phyloP scores from a whole-genome alignment of 1,140 invertebrate species.

The Sogatella furcifera region DNA sequence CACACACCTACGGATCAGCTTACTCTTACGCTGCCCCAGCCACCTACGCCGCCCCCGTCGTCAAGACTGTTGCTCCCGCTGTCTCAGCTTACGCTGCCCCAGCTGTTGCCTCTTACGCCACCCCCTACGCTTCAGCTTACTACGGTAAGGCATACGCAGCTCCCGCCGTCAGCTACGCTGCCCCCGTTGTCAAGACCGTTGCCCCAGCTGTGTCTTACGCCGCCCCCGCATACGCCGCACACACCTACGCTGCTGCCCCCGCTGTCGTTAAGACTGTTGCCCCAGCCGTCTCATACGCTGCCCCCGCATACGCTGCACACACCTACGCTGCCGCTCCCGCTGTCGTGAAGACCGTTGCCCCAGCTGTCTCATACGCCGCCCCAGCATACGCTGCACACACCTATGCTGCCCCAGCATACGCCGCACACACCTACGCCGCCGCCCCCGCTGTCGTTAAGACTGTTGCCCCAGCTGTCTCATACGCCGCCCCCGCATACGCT shows the following conservation, averaged over 20 bases:
- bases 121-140: constrained; percentile 13
- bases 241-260: neutral
- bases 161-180: neutral
- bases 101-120: constrained; percentile 5
- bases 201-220: constrained; percentile 11
- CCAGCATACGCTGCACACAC: neutral
- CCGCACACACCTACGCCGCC: constrained; percentile 9
- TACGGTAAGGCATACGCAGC: constrained; percentile 13
- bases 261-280: constrained; percentile 6
- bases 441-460: neutral
- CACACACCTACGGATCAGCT: constrained; percentile 12
- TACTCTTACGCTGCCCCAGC: constrained; percentile 21
- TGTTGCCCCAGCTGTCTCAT: neutral
- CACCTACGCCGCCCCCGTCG: constrained; percentile 13
- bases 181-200: constrained; percentile 6
- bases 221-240: constrained; percentile 2
- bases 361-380: constrained; percentile 11
- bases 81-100: constrained; percentile 6
- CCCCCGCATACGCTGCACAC: constrained; percentile 12
- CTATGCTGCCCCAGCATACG: neutral
- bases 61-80: neutral
- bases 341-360: constrained; percentile 5
- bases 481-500: constrained; percentile 14
- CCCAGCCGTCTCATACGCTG: constrained; percentile 4
- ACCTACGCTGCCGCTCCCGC: neutral